A percentile compares a stretch with the other conserved stretches of the same genome.
phyloP scores from a whole-genome alignment of 37 sponge, comb jelly and placozoan genomes.

The Chondrosia reniformis region DNA sequence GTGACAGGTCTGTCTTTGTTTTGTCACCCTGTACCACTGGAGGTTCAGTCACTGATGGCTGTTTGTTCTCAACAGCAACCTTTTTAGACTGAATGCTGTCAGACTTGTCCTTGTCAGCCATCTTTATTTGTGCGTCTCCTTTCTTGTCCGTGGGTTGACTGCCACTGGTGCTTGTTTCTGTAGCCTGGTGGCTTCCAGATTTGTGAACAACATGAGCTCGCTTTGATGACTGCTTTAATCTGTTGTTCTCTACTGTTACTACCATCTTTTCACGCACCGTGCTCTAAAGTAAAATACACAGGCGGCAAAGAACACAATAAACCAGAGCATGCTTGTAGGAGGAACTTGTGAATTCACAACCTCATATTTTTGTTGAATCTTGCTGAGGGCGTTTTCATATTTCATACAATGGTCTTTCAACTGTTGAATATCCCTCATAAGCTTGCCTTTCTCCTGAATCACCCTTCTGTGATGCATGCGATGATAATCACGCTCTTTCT shows the following conservation, averaged over 20 bases:
- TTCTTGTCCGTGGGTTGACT: too few relatives aligned
- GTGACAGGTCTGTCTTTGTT: too few relatives aligned
- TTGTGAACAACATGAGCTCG: too few relatives aligned
- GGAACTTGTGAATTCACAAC: slow-evolving; percentile 24
- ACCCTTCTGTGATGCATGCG: slow-evolving; percentile 93
- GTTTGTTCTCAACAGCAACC: too few relatives aligned
- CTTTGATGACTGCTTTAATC: neutral
- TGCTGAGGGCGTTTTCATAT: slow-evolving; percentile 67
- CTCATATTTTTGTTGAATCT: slow-evolving; percentile 72
- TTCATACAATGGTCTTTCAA: slow-evolving; percentile 69
- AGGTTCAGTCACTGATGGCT: too few relatives aligned
- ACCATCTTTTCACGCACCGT: slow-evolving; percentile 81
- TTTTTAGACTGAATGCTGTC: too few relatives aligned
- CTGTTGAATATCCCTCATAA: slow-evolving; percentile 71
- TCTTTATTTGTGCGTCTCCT: too few relatives aligned
- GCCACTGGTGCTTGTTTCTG: too few relatives aligned
- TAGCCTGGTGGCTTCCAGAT: too few relatives aligned
- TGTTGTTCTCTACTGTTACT: slow-evolving; percentile 72
- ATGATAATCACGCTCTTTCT: slow-evolving; percentile 96
- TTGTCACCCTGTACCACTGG: too few relatives aligned
- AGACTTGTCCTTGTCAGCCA: too few relatives aligned
- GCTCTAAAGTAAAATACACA: slow-evolving; percentile 17
- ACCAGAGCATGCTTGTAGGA: neutral
- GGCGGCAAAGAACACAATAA: neutral
- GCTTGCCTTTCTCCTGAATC: slow-evolving; percentile 84